A percentile compares a stretch with the other conserved stretches of the same genome.
phyloP scores from a whole-genome alignment of 2,888 invertebrate genomes.

The Acanthacorydalis orientalis region DNA sequence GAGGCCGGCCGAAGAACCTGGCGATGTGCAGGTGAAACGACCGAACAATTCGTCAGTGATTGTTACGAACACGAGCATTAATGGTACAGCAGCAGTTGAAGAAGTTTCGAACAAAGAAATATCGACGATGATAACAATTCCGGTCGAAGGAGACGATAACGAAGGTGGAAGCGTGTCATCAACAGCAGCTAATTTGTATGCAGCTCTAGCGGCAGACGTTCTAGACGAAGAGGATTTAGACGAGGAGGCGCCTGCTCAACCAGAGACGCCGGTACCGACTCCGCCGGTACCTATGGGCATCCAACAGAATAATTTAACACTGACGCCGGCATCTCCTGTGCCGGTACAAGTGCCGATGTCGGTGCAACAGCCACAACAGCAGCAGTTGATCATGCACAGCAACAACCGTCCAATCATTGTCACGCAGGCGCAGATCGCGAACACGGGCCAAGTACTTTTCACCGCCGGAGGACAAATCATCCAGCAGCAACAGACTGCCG shows the following conservation, averaged over 20 bases:
- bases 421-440: constrained; percentile 17
- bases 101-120: constrained; percentile 22
- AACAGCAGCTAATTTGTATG: constrained; percentile 71
- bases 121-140: constrained; percentile 26
- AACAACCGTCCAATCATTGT: constrained; percentile 34
- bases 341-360: constrained; percentile 20
- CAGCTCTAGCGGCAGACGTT: constrained; percentile 69
- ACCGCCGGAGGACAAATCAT: constrained; percentile 19
- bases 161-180: constrained; percentile 37
- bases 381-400: constrained; percentile 15
- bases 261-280: constrained; percentile 12
- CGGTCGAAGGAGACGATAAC: constrained; percentile 27
- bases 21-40: constrained; percentile 27
- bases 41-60: constrained; percentile 15
- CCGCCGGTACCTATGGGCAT: constrained; percentile 11
- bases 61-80: constrained; percentile 15
- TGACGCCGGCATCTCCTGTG: constrained; percentile 9
- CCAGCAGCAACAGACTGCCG: constrained; percentile 10
- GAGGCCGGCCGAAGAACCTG: constrained; percentile 21
- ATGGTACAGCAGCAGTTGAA: constrained; percentile 20
- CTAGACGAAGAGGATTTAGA: constrained; percentile 51
- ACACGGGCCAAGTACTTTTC: constrained; percentile 17
- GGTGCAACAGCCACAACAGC: constrained; percentile 11
- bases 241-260: constrained; percentile 10
- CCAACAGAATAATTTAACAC: constrained; percentile 7